Percentiles rank a stretch among this genome's conserved stretches.
These are phyloP conservation scores for Limnothrissa miodon DNA, from an alignment of 2,113 vertebrate species.

Conservation along the genomic window DNA sequence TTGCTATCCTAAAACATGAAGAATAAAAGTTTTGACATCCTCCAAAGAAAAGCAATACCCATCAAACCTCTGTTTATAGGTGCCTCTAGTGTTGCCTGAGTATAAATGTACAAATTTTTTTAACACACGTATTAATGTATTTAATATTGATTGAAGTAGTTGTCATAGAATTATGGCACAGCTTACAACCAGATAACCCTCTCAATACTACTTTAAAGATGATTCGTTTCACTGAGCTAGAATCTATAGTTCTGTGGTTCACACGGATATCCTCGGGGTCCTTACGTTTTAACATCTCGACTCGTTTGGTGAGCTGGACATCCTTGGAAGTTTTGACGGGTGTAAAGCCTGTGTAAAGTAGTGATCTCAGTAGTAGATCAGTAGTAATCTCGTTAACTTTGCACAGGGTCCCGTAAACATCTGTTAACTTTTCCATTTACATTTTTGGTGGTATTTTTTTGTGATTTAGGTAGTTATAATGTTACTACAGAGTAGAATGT, in stretches of 20 bases:
- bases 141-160: neutral
- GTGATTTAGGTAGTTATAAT: slow-evolving; percentile 7
- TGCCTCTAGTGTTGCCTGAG: slow-evolving; percentile 37
- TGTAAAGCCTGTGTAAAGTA: neutral
- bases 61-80: slow-evolving; percentile 32
- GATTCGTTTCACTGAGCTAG: no score
- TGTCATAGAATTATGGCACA: neutral
- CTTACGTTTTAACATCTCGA: slow-evolving; percentile 29
- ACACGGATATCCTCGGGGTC: slow-evolving; percentile 58
- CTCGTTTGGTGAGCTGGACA: slow-evolving; percentile 35
- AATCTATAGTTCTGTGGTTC: no score
- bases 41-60: slow-evolving; percentile 56
- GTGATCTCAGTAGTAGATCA: no score
- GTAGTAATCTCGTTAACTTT: neutral
- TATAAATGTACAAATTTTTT: neutral
- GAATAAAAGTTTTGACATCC: neutral
- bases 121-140: neutral
- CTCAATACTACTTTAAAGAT: neutral
- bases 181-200: neutral
- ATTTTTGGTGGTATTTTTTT: neutral
- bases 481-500: slow-evolving; percentile 8
- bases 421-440: neutral
- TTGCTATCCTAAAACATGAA: neutral
- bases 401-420: neutral
- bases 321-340: slow-evolving; percentile 50